Conservation (phyloP, 2,797 vertebrate species). For the Margarornis squamiger region DNA sequence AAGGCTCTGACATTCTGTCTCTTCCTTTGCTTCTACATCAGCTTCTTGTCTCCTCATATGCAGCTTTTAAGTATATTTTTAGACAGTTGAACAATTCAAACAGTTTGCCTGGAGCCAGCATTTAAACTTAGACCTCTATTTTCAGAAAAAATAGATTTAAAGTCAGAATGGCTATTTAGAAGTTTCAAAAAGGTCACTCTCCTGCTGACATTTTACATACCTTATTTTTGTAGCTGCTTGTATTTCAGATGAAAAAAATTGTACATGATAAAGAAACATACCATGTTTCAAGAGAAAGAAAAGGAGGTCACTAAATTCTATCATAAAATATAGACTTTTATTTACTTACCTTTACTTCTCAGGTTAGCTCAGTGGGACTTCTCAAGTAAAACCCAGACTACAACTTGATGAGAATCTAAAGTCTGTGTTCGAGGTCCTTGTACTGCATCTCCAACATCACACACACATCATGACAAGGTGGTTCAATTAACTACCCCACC, state of each 20-base stretch:
- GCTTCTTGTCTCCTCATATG: slow-evolving; percentile 38
- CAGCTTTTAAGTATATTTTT: slow-evolving; percentile 69
- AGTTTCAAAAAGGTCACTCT: not conserved
- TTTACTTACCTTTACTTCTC: not conserved
- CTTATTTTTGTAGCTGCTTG: not conserved
- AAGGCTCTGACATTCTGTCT: slow-evolving; percentile 45
- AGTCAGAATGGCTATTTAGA: slow-evolving; percentile 25
- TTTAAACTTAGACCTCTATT: slow-evolving; percentile 54
- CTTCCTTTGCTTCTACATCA: slow-evolving; percentile 39
- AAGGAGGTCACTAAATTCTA: not conserved
- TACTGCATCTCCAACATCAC: not conserved
- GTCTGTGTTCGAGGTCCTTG: not conserved
- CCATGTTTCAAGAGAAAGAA: not conserved
- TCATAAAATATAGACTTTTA: not conserved
- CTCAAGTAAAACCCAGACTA: not conserved
- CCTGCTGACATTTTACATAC: slow-evolving; percentile 15
- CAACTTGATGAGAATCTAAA: not conserved
- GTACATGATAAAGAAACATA: not conserved
- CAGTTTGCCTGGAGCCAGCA: slow-evolving; percentile 40
- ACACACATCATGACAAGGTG: not conserved
- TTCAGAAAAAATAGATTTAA: slow-evolving; percentile 23
- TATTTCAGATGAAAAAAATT: not conserved
- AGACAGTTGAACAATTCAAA: slow-evolving; percentile 58
- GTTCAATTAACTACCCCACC: not conserved
- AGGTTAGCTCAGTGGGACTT: not conserved